Percentiles rank a stretch among this genome's conserved stretches.
Evolutionary conservation across 2,797 vertebrate genomes (phyloP).

Genomic region (Chromobotia macracanthus): DNA sequence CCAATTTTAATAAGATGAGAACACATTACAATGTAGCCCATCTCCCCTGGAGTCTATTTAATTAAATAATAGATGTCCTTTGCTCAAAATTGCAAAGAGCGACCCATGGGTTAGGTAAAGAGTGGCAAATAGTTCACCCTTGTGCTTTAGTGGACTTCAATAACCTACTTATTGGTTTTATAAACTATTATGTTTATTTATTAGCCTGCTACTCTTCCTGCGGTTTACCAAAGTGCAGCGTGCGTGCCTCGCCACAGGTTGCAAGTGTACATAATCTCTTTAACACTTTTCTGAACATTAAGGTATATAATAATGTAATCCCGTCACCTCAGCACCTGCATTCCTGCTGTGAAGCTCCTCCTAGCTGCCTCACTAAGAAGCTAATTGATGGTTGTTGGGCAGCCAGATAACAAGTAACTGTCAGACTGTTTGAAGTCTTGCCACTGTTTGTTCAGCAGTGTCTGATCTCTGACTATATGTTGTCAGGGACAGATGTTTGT

Average conservation of each 20-base stretch:
- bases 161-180: slow-evolving; percentile 37
- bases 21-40: slow-evolving; percentile 54
- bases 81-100: slow-evolving; percentile 47
- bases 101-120: slow-evolving; percentile 35
- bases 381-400: slow-evolving; percentile 45
- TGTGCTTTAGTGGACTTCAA: slow-evolving; percentile 29
- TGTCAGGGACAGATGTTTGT: slow-evolving; percentile 52
- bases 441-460: slow-evolving; percentile 50
- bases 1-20: slow-evolving; percentile 61
- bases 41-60: slow-evolving; percentile 58
- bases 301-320: slow-evolving; percentile 24
- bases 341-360: slow-evolving; percentile 20
- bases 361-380: slow-evolving; percentile 34
- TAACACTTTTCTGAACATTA: slow-evolving; percentile 4
- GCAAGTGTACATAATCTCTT: background rate
- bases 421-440: slow-evolving; percentile 52
- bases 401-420: slow-evolving; percentile 49
- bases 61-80: slow-evolving; percentile 62
- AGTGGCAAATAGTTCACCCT: slow-evolving; percentile 17
- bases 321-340: slow-evolving; percentile 9
- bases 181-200: slow-evolving; percentile 11
- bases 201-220: background rate
- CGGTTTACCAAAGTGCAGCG: background rate
- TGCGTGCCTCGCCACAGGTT: background rate
- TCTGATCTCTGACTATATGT: slow-evolving; percentile 51